phyloP scores from a whole-genome alignment of 2,113 vertebrate species.

The Oncorhynchus kisutch region DNA sequence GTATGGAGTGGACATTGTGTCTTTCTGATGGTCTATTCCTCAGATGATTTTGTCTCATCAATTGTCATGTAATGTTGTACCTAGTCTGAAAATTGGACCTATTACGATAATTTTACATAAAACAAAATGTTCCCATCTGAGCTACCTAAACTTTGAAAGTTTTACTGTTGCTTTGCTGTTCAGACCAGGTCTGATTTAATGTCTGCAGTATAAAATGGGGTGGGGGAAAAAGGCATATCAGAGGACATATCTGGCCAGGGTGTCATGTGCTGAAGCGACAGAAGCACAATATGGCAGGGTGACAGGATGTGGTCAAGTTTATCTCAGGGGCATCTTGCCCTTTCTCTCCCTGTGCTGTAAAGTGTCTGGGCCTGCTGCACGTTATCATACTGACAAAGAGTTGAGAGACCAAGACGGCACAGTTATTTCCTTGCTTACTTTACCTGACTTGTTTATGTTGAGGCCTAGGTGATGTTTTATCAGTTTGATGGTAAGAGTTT shows the following conservation, averaged over 20 bases:
- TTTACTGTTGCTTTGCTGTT: constrained; percentile 52
- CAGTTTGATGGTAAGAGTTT: too few relatives aligned
- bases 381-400: too few relatives aligned
- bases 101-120: too few relatives aligned
- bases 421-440: too few relatives aligned
- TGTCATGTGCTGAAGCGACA: background rate
- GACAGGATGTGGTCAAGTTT: background rate
- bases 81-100: background rate
- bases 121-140: too few relatives aligned
- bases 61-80: background rate
- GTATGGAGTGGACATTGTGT: too few relatives aligned
- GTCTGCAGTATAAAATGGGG: background rate
- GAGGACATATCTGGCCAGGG: constrained; percentile 4
- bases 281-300: background rate
- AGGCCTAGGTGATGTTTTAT: too few relatives aligned
- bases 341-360: too few relatives aligned
- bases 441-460: too few relatives aligned
- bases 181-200: constrained; percentile 35
- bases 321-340: background rate
- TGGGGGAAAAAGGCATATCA: background rate
- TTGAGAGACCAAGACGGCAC: too few relatives aligned
- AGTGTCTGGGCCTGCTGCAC: too few relatives aligned
- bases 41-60: background rate
- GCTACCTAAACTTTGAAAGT: constrained; percentile 28
- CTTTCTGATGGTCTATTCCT: too few relatives aligned